phyloP scores from a whole-genome alignment of 2,888 invertebrate species.

The Leptopterna dolabrata region DNA sequence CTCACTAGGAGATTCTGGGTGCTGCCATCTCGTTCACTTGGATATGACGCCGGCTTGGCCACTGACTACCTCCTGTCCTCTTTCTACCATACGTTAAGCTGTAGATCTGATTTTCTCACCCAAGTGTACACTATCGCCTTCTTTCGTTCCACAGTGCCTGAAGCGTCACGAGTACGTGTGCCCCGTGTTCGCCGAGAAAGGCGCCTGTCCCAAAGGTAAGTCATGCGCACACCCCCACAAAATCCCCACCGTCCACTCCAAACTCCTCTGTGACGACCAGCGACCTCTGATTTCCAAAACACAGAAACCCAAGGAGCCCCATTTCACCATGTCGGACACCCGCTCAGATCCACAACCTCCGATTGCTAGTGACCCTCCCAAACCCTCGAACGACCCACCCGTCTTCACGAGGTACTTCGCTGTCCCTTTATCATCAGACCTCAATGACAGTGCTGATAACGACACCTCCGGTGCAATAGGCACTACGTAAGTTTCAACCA shows the following conservation, averaged over 20 bases:
- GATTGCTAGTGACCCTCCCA: background rate
- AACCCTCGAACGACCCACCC: background rate
- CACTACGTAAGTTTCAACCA: background rate
- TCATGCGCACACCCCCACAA: constrained; percentile 73
- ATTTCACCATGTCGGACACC: background rate
- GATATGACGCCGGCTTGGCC: too few species aligned
- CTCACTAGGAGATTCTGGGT: too few species aligned
- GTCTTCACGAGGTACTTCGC: constrained; percentile 22
- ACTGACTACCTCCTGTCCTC: too few species aligned
- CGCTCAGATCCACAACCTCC: background rate
- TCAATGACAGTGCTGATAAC: too few species aligned
- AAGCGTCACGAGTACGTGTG: constrained; percentile 77
- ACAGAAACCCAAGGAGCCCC: background rate
- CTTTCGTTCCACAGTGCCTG: constrained; percentile 72
- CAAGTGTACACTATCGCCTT: background rate
- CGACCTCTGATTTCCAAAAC: constrained; percentile 45
- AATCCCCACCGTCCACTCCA: constrained; percentile 44
- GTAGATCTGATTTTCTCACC: too few species aligned
- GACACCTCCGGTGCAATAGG: background rate
- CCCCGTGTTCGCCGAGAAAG: constrained; percentile 75
- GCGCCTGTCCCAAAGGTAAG: constrained; percentile 74
- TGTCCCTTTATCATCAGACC: background rate
- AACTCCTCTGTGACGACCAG: constrained; percentile 55
- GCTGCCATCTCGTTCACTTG: too few species aligned
- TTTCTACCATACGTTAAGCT: too few species aligned